phyloP scores from a whole-genome alignment of 2,888 invertebrate genomes.

The Carpatolechia fugitivella region DNA sequence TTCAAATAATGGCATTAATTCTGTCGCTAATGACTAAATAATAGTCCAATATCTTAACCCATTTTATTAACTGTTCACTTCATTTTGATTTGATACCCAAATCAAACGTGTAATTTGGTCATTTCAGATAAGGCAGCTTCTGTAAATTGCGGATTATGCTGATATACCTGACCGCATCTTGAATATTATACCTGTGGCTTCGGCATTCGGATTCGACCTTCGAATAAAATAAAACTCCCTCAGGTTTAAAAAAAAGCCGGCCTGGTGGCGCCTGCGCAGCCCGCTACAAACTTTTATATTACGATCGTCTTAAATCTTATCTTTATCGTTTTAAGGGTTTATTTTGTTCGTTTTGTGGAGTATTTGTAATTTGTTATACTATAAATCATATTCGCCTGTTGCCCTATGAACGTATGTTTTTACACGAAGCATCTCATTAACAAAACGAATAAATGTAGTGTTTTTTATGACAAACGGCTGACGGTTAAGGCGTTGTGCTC shows the following conservation, averaged over 20 bases:
- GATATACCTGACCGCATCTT: constrained; percentile 11
- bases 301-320: constrained; percentile 7
- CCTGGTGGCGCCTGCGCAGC: constrained; percentile 65
- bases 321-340: constrained; percentile 31
- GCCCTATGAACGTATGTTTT: constrained; percentile 65
- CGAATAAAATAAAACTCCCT: constrained; percentile 64
- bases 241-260: constrained; percentile 55
- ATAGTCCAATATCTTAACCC: neutral
- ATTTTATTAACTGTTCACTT: neutral
- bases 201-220: constrained; percentile 62
- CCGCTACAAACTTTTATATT: constrained; percentile 24
- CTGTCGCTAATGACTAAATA: neutral
- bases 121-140: constrained; percentile 43
- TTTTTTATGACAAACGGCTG: constrained; percentile 49
- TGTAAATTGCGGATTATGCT: constrained; percentile 42
- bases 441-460: constrained; percentile 58
- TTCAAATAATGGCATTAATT: neutral
- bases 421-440: constrained; percentile 61
- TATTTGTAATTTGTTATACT: constrained; percentile 28
- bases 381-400: constrained; percentile 72
- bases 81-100: constrained; percentile 4
- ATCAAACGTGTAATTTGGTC: constrained; percentile 22
- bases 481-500: constrained; percentile 38
- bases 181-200: constrained; percentile 25
- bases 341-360: constrained; percentile 23